A percentile compares a stretch with the other conserved stretches of the same genome.
Evolutionary conservation across 2,797 vertebrate genomes (phyloP).

Genomic region (Enteromius afrohamiltoni): DNA sequence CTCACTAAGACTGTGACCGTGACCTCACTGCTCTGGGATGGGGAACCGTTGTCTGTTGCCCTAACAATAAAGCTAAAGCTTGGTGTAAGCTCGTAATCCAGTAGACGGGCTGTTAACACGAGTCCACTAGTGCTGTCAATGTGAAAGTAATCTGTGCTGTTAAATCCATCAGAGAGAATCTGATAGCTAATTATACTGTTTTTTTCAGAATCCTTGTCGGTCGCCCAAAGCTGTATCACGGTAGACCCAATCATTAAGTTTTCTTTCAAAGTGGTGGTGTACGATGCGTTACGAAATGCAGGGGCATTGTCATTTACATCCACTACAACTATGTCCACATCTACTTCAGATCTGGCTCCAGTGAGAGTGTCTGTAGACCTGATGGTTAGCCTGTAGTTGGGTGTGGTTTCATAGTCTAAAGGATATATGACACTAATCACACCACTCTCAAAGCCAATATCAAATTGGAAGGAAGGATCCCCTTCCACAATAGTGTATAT

Average conservation of each 20-base stretch:
- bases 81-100: slow-evolving; percentile 89
- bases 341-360: slow-evolving; percentile 88
- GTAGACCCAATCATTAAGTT: slow-evolving; percentile 87
- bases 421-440: slow-evolving; percentile 85
- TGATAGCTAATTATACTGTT: slow-evolving; percentile 88
- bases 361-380: slow-evolving; percentile 91
- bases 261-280: slow-evolving; percentile 83
- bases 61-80: slow-evolving; percentile 85
- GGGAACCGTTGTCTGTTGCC: slow-evolving; percentile 87
- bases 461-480: slow-evolving; percentile 89
- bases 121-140: slow-evolving; percentile 87
- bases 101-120: slow-evolving; percentile 80
- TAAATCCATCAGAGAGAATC: slow-evolving; percentile 84
- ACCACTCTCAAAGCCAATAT: slow-evolving; percentile 92
- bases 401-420: slow-evolving; percentile 89
- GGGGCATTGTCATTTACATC: slow-evolving; percentile 95
- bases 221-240: slow-evolving; percentile 84
- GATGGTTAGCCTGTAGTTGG: slow-evolving; percentile 88
- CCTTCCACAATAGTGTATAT: slow-evolving; percentile 91
- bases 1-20: slow-evolving; percentile 82
- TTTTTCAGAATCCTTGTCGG: slow-evolving; percentile 88
- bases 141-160: slow-evolving; percentile 86
- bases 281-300: slow-evolving; percentile 82
- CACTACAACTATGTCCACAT: slow-evolving; percentile 90
- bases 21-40: slow-evolving; percentile 85